Percentiles rank a stretch among this genome's conserved stretches.
These are phyloP conservation scores for Cygnus olor DNA, from an alignment of 2,797 vertebrate species.

Conservation along the genomic window DNA sequence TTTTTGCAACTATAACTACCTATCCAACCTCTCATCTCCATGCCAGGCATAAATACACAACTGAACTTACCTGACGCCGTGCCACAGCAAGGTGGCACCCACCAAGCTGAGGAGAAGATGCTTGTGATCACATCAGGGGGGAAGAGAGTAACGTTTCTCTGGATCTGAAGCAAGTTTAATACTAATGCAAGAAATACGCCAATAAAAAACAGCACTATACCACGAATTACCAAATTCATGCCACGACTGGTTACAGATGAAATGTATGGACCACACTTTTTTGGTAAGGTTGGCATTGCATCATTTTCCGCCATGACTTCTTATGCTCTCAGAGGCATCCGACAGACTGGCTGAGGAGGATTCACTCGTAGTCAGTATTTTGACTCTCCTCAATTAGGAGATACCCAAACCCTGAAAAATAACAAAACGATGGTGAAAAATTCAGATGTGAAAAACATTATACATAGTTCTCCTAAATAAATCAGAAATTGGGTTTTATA, in stretches of 20 bases:
- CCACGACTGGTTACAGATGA: slow-evolving; percentile 86
- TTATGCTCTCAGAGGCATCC: slow-evolving; percentile 61
- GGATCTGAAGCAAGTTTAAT: slow-evolving; percentile 94
- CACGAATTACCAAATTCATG: slow-evolving; percentile 89
- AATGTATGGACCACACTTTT: slow-evolving; percentile 83
- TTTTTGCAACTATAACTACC: not conserved
- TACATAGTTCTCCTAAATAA: not conserved
- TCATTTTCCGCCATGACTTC: slow-evolving; percentile 80
- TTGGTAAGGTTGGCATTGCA: slow-evolving; percentile 64
- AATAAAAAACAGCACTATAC: slow-evolving; percentile 89
- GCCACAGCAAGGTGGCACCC: slow-evolving; percentile 95
- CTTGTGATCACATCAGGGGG: slow-evolving; percentile 95
- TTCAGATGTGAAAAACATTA: not conserved
- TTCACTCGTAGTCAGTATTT: slow-evolving; percentile 28
- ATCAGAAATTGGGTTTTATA: not conserved
- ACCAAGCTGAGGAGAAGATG: slow-evolving; percentile 96
- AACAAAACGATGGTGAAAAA: slow-evolving; percentile 38
- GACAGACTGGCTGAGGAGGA: slow-evolving; percentile 25
- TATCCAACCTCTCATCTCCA: not conserved
- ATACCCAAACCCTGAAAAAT: slow-evolving; percentile 74
- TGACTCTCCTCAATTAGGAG: slow-evolving; percentile 55
- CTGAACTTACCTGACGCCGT: slow-evolving; percentile 88
- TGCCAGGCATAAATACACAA: not conserved
- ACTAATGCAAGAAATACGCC: slow-evolving; percentile 93
- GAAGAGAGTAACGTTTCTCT: slow-evolving; percentile 95